Evolutionary conservation across 2,113 vertebrate species (phyloP).

Genomic region (Dicrurus megarhynchus): DNA sequence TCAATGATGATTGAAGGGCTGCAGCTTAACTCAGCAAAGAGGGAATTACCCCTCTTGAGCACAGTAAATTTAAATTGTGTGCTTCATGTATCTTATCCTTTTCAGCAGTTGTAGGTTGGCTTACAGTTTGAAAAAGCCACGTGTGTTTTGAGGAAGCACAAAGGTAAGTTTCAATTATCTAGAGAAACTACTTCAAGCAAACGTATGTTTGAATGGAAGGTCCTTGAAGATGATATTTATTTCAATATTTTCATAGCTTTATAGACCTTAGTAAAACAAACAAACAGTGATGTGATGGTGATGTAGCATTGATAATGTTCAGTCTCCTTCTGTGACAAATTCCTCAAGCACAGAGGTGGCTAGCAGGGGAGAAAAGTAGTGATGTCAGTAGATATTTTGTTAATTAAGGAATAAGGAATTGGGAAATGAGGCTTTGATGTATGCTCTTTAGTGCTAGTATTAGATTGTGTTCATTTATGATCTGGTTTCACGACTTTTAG

Average conservation of each 20-base stretch:
- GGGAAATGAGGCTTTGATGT: fast-evolving
- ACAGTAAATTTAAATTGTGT: neutral
- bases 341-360: neutral
- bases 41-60: neutral
- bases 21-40: neutral
- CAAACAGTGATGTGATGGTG: neutral
- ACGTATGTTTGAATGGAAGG: neutral
- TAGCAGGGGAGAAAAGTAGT: neutral
- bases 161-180: neutral
- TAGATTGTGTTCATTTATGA: neutral
- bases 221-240: neutral
- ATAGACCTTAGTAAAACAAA: neutral
- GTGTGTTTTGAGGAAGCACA: neutral
- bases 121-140: neutral
- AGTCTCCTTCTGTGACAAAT: neutral
- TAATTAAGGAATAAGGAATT: neutral
- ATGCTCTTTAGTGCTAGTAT: neutral
- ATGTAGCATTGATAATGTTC: neutral
- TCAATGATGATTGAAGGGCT: neutral
- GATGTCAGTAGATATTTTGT: neutral
- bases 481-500: neutral
- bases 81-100: neutral
- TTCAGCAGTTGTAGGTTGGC: neutral
- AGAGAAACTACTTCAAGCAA: neutral
- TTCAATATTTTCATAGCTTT: neutral